These are phyloP conservation scores for Mesochorus sp. DNA, from an alignment of 2,888 invertebrate species.

Conservation along the genomic window DNA sequence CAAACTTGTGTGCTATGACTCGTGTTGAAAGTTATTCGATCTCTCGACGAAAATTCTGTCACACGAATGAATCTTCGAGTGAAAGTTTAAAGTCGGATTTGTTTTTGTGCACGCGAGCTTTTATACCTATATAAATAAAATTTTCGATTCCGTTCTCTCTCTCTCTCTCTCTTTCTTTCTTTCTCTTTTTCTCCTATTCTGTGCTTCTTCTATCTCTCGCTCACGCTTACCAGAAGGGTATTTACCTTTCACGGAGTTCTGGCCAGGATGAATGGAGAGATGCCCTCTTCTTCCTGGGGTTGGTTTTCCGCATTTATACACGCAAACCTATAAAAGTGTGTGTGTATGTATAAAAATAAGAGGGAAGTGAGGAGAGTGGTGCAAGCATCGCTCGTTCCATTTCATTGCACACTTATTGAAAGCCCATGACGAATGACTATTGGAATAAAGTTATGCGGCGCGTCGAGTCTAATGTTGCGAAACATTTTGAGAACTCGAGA, in stretches of 20 bases:
- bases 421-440: conserved; percentile 77
- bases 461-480: conserved; percentile 77
- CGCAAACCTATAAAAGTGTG: not conserved
- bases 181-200: not conserved
- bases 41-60: conserved; percentile 53
- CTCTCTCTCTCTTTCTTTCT: conserved; percentile 1
- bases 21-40: conserved; percentile 60
- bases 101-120: conserved; percentile 63
- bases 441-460: conserved; percentile 78
- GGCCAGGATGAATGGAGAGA: conserved; percentile 70
- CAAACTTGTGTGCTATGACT: conserved; percentile 13
- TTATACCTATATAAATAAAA: not conserved
- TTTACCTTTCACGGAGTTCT: conserved; percentile 76
- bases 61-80: conserved; percentile 63
- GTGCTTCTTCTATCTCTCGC: not conserved
- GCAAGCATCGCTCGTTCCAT: conserved; percentile 68
- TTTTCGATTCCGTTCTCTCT: not conserved
- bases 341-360: not conserved
- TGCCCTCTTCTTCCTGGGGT: conserved; percentile 39
- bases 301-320: conserved; percentile 36
- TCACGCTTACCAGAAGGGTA: conserved; percentile 62
- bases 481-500: conserved; percentile 71
- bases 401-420: conserved; percentile 74
- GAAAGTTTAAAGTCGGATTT: conserved; percentile 77
- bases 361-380: conserved; percentile 23